Conservation (phyloP, 2,888 invertebrate genomes). For the Cataglyphis rosenhaueri region DNA sequence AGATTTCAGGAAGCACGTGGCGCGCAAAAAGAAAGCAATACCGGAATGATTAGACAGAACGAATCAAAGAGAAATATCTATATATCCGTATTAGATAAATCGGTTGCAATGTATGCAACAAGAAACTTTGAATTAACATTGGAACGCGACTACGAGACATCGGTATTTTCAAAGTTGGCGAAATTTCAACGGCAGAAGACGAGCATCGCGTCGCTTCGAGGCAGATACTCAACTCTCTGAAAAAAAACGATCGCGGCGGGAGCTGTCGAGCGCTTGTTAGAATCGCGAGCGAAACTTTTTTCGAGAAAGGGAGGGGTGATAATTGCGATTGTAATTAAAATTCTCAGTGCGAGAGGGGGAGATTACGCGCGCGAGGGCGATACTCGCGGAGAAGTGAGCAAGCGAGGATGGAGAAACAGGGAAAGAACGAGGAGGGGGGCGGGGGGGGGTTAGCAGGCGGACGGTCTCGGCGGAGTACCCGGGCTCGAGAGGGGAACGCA, state of each 20-base stretch:
- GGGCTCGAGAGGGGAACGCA: slow-evolving; percentile 43
- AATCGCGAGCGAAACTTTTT: slow-evolving; percentile 76
- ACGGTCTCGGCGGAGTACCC: slow-evolving; percentile 60
- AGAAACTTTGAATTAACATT: not conserved
- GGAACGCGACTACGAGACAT: not conserved
- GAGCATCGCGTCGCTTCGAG: no score
- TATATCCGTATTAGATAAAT: not conserved
- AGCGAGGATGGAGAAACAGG: slow-evolving; percentile 67
- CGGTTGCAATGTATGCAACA: not conserved
- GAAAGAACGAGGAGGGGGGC: slow-evolving; percentile 55
- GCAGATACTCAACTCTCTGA: slow-evolving; percentile 50
- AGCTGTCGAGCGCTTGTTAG: slow-evolving; percentile 76
- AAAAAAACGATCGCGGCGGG: slow-evolving; percentile 61
- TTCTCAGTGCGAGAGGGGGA: slow-evolving; percentile 78
- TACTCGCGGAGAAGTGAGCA: slow-evolving; percentile 74
- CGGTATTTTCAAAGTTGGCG: not conserved
- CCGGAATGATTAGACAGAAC: not conserved
- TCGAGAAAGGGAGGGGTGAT: slow-evolving; percentile 66
- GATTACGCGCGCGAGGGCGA: slow-evolving; percentile 49
- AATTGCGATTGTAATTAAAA: slow-evolving; percentile 85
- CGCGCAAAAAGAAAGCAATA: slow-evolving; percentile 29
- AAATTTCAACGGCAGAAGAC: not conserved
- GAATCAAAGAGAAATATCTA: not conserved
- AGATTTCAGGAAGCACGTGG: slow-evolving; percentile 67
- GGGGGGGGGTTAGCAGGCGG: slow-evolving; percentile 57